A percentile compares a stretch with the other conserved stretches of the same genome.
Evolutionary conservation across 2,888 invertebrate genomes (phyloP).

Genomic region (Stenoptilia bipunctidactyla): DNA sequence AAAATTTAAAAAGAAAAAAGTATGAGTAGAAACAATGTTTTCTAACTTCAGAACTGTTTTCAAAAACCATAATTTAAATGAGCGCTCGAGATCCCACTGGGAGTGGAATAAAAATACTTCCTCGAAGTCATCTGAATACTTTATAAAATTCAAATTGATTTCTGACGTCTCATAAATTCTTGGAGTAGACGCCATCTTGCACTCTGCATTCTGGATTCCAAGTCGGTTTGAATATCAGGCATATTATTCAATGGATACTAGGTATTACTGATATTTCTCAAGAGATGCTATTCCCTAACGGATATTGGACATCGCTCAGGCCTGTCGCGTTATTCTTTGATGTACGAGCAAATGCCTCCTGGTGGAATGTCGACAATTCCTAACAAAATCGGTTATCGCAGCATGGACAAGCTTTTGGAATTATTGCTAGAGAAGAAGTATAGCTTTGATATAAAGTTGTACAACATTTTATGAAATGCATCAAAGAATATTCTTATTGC

Average conservation of each 20-base stretch:
- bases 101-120: neutral
- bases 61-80: neutral
- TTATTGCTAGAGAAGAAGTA: too few species aligned
- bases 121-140: slow-evolving; percentile 1
- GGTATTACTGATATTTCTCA: slow-evolving; percentile 10
- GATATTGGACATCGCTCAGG: slow-evolving; percentile 61
- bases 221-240: neutral
- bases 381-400: neutral
- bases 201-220: slow-evolving; percentile 1
- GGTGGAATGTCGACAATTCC: slow-evolving; percentile 7
- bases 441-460: too few species aligned
- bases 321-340: slow-evolving; percentile 6
- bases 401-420: too few species aligned
- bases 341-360: slow-evolving; percentile 4
- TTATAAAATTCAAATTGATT: slow-evolving; percentile 7
- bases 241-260: neutral
- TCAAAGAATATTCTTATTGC: too few species aligned
- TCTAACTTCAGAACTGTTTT: neutral
- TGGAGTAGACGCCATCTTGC: slow-evolving; percentile 5
- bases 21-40: neutral
- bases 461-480: too few species aligned
- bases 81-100: neutral
- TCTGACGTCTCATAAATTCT: slow-evolving; percentile 5
- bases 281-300: slow-evolving; percentile 40
- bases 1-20: neutral